Base-by-base conservation (phyloP, 2,113 vertebrate species). In the Carassius gibelio region DNA sequence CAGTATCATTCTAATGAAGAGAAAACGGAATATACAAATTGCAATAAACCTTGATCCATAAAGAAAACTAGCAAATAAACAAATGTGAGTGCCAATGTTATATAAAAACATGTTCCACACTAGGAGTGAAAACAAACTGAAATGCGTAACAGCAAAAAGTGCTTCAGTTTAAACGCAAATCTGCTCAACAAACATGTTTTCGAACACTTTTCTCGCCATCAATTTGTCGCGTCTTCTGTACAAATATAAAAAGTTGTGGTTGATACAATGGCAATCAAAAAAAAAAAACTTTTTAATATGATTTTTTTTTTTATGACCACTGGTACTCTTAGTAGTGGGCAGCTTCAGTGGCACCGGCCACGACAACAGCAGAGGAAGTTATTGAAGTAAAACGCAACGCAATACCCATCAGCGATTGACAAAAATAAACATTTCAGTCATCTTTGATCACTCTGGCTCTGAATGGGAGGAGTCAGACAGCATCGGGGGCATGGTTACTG, bases 1-100 rank as follows among this genome's bases (percentile, higher is more conserved):
- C 88, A 91, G 89, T 84, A 87, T 91, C 87, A 87, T 88, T 91
- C 77, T 83, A 83, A 89, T 91, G 2, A 23, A 69, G 81, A 85
- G 85, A 88, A 85, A 91, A 90, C 68, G 86, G 10, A 86, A 78
- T 86, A 88, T 86, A 92, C 88, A 90, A 55, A 84, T 72, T 71
- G 9, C 17, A 69, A 57, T 84, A 30, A 23, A 75, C 21, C 30
- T 68, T 81, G 45, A 86, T 52, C n/a, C 55, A 48, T 50, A 84
- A 81, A 75, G 78, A 78, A 77, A 82, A 36, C 64, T 42, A 62
- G 30, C 79, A 82, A 71, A 59, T n/a, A 30, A 52, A 30, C 3
- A 66, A 82, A 84, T 1, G 61, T 81, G 30, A 82, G 30, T 38
- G 34, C 50, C 42, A 52, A 84, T 71, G 85, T 38, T 59, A 34